Evolutionary conservation across 1,140 invertebrate species (phyloP), one percentile per base, ranked within the genome.

Genomic region (Goniozus legneri): DNA sequence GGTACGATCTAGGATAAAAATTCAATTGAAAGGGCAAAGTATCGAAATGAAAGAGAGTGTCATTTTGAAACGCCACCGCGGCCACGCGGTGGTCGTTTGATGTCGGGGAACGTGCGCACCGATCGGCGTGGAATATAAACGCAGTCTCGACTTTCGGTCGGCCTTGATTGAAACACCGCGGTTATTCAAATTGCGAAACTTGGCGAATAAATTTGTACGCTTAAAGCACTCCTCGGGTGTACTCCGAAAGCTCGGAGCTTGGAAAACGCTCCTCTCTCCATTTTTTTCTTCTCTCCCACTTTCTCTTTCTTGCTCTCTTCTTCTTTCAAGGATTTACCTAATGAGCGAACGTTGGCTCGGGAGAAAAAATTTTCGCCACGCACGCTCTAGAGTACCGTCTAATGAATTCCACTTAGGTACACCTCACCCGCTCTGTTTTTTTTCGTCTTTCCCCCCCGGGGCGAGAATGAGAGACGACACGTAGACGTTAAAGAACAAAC

Each of bases 121-220:
- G 48, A 21, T 15, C 24, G 44, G 39, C 41, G n/a, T n/a, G n/a
- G n/a, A n/a, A n/a, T n/a, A n/a, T n/a, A n/a, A n/a, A n/a, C n/a
- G n/a, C n/a, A n/a, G n/a, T n/a, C n/a, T n/a, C n/a, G n/a, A n/a
- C n/a, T n/a, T n/a, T n/a, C n/a, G n/a, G n/a, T n/a, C n/a, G n/a
- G n/a, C 47, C 58, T 57, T 59, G 62, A 64, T 64, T 64, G 62
- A 64, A 64, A 59, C 60, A 64, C 51, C 58, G 56, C 38, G 51
- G 61, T 59, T 58, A 63, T 64, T 64, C 64, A 63, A 63, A 64
- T 64, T 54, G 58, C 58, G 51, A 63, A 64, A 64, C 49, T 64
- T 64, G 52, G 40, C 46, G 62, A 64, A 64, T 64, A 64, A 64
- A 64, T 64, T 64, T 64, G 44, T 52, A 50, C 54, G 58, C 42